phyloP scores from a whole-genome alignment of 2,797 vertebrate species.

The Oryzias dopingdopingensis region DNA sequence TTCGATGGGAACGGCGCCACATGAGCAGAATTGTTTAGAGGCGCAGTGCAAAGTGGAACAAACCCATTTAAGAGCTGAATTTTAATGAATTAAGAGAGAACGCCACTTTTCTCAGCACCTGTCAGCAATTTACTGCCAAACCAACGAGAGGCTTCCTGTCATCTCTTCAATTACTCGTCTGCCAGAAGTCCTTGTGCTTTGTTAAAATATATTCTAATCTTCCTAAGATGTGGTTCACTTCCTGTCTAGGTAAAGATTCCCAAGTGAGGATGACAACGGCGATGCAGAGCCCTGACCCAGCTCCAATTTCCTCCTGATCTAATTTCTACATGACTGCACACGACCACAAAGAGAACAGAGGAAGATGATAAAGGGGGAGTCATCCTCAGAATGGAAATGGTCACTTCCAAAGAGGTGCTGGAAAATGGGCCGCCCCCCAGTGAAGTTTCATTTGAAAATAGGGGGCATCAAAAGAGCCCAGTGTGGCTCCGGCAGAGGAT shows the following conservation, averaged over 20 bases:
- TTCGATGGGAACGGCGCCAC: conserved; percentile 16
- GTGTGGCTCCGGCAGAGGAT: conserved; percentile 45
- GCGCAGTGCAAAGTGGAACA: conserved; percentile 31
- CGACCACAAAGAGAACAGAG: conserved; percentile 34
- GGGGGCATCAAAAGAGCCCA: conserved; percentile 59
- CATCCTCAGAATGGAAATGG: conserved; percentile 60
- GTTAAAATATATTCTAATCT: conserved; percentile 59
- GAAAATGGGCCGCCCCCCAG: conserved; percentile 57
- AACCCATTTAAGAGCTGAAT: conserved; percentile 39
- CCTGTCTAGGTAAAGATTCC: conserved; percentile 51
- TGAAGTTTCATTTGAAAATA: conserved; percentile 44
- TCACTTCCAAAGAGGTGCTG: conserved; percentile 53
- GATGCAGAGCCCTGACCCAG: conserved; percentile 52
- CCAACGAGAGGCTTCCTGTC: conserved; percentile 43
- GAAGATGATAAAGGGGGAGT: conserved; percentile 20
- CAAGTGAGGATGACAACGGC: conserved; percentile 40
- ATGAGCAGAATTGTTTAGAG: conserved; percentile 32
- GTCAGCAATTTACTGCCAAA: conserved; percentile 46
- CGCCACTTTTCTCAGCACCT: conserved; percentile 28
- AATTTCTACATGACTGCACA: conserved; percentile 51
- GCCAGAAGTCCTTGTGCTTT: conserved; percentile 17
- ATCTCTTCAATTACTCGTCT: conserved; percentile 42
- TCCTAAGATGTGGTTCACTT: conserved; percentile 40
- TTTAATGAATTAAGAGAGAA: conserved; percentile 42
- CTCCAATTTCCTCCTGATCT: conserved; percentile 65